A percentile compares a stretch with the other conserved stretches of the same genome.
These are phyloP conservation scores for Hypomesus transpacificus DNA, from an alignment of 2,113 vertebrate genomes.

Conservation along the genomic window DNA sequence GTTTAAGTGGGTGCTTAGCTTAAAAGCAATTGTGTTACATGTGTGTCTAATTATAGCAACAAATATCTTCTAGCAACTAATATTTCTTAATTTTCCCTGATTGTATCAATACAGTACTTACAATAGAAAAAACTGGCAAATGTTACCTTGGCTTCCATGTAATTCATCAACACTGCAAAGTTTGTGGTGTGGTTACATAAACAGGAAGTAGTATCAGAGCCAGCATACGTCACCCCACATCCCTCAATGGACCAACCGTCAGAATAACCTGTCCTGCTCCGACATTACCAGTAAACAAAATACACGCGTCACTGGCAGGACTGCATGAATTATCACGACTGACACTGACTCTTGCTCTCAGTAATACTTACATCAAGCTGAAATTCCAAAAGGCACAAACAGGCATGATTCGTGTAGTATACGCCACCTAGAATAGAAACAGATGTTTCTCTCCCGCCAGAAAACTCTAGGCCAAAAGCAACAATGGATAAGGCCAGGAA, in stretches of 20 bases:
- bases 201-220: slow-evolving; percentile 63
- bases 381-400: slow-evolving; percentile 76
- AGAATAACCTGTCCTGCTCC: slow-evolving; percentile 43
- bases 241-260: slow-evolving; percentile 73
- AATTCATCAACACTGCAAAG: slow-evolving; percentile 78
- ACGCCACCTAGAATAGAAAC: slow-evolving; percentile 58
- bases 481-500: background rate
- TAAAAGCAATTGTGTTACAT: too few species aligned
- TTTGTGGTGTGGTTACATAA: slow-evolving; percentile 78
- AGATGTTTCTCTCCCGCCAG: slow-evolving; percentile 23
- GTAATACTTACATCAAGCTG: slow-evolving; percentile 66
- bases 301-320: background rate
- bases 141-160: slow-evolving; percentile 65
- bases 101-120: background rate
- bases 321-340: slow-evolving; percentile 7
- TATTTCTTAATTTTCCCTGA: background rate
- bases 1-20: too few species aligned
- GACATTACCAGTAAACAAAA: too few species aligned
- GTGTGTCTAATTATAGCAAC: too few species aligned
- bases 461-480: background rate
- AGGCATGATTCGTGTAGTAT: slow-evolving; percentile 51
- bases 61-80: too few species aligned
- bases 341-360: slow-evolving; percentile 13
- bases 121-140: background rate
- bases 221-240: slow-evolving; percentile 59